A percentile compares a stretch with the other conserved stretches of the same genome.
Evolutionary conservation across 2,888 invertebrate species (phyloP).

Genomic region (Hybos culiciformis): DNA sequence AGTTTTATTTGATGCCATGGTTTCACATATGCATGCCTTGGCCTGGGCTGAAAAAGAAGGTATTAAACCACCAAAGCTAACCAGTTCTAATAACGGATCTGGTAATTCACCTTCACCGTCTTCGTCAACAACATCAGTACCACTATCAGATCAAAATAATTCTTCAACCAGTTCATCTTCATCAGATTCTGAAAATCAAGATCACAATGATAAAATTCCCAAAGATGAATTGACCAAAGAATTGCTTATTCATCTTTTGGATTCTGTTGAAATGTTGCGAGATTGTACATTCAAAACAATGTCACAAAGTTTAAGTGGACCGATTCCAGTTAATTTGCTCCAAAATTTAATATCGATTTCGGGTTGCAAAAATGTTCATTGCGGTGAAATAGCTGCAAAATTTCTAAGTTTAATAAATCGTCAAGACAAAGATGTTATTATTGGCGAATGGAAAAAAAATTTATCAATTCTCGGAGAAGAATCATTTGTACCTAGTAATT

Average conservation of each 20-base stretch:
- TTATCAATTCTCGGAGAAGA: conserved; percentile 26
- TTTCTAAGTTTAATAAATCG: conserved; percentile 30
- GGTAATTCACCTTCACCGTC: conserved; percentile 12
- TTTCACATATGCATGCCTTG: conserved; percentile 33
- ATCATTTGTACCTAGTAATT: conserved; percentile 25
- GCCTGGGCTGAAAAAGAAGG: conserved; percentile 32
- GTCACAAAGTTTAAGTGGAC: conserved; percentile 27
- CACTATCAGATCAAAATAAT: conserved; percentile 19
- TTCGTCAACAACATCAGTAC: conserved; percentile 13
- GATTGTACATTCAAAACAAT: conserved; percentile 28
- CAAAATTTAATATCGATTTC: conserved; percentile 31
- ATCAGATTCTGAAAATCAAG: conserved; percentile 17
- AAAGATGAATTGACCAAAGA: conserved; percentile 22
- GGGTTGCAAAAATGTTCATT: conserved; percentile 28
- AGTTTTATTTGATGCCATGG: conserved; percentile 29
- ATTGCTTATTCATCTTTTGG: conserved; percentile 26
- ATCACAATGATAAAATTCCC: conserved; percentile 8
- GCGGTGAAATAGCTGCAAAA: conserved; percentile 28
- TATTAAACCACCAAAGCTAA: conserved; percentile 20
- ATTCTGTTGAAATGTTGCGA: conserved; percentile 25
- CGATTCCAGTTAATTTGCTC: conserved; percentile 26
- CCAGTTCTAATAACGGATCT: conserved; percentile 18
- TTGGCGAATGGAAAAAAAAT: conserved; percentile 33
- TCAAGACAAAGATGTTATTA: conserved; percentile 32
- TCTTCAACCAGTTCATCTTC: conserved; percentile 18